A percentile compares a stretch with the other conserved stretches of the same genome.
Conservation (phyloP, 1,140 invertebrate species). For the Macrobrachium rosenbergii region DNA sequence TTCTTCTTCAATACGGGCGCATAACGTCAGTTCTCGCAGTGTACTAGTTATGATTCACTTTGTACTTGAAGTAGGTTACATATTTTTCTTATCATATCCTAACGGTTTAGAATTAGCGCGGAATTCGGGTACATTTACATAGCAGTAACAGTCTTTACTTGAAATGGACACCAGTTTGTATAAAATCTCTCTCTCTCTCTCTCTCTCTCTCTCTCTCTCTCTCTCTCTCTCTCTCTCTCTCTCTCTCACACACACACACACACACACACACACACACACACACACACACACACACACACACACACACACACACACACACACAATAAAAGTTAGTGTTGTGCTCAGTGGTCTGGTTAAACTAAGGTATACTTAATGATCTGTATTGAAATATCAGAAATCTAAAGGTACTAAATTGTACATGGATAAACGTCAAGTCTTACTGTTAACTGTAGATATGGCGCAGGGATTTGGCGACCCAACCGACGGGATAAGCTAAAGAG, state of each 20-base stretch:
- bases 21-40: too few species aligned
- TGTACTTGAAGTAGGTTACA: not conserved
- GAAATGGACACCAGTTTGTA: not conserved
- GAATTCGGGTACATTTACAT: not conserved
- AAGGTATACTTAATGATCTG: too few species aligned
- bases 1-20: not conserved
- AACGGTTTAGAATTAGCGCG: too few species aligned
- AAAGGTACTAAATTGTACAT: not conserved
- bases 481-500: too few species aligned
- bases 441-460: not conserved
- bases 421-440: not conserved
- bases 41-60: not conserved
- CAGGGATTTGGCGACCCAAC: not conserved
- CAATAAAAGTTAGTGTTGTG: too few species aligned
- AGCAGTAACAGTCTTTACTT: not conserved
- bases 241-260: too few species aligned
- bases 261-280: too few species aligned
- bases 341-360: too few species aligned
- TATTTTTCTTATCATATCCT: too few species aligned
- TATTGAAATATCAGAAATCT: too few species aligned
- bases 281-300: too few species aligned
- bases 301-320: too few species aligned
- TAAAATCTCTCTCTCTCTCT: constrained; percentile 12
- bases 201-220: constrained; percentile 31
- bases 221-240: not conserved